Percentiles rank a stretch among this genome's conserved stretches.
Evolutionary conservation across 2,113 vertebrate genomes (phyloP).

Genomic region (Todiramphus chloris): DNA sequence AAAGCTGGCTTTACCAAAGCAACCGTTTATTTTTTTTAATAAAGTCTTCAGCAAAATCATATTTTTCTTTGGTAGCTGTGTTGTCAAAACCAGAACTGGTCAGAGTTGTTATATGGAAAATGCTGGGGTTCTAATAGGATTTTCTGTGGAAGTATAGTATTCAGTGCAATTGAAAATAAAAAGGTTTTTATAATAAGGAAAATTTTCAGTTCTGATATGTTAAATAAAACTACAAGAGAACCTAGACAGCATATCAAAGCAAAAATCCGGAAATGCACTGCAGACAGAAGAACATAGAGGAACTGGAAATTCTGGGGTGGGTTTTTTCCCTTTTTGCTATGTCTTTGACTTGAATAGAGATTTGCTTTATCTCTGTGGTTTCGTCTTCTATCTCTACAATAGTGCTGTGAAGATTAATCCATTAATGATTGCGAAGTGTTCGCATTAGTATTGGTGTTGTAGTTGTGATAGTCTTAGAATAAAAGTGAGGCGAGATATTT

Average conservation of each 20-base stretch:
- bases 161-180: not conserved
- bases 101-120: not conserved
- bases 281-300: not conserved
- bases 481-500: constrained; percentile 32
- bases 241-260: not conserved
- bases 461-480: not conserved
- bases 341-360: not conserved
- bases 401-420: constrained; percentile 43
- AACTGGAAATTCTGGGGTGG: not conserved
- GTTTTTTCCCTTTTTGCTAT: not conserved
- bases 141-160: not conserved
- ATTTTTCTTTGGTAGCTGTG: not conserved
- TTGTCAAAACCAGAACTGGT: not conserved
- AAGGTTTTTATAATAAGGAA: not conserved
- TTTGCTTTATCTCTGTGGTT: constrained; percentile 42
- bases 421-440: constrained; percentile 39
- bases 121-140: not conserved
- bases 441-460: not conserved
- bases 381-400: constrained; percentile 33
- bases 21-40: not conserved
- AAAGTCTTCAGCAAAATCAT: not conserved
- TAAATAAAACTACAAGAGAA: not conserved
- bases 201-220: not conserved
- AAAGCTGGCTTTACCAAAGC: not conserved
- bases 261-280: not conserved